Conservation (phyloP, 92 coral and sea anemone genomes). For the Parazoanthus atlanticus region DNA sequence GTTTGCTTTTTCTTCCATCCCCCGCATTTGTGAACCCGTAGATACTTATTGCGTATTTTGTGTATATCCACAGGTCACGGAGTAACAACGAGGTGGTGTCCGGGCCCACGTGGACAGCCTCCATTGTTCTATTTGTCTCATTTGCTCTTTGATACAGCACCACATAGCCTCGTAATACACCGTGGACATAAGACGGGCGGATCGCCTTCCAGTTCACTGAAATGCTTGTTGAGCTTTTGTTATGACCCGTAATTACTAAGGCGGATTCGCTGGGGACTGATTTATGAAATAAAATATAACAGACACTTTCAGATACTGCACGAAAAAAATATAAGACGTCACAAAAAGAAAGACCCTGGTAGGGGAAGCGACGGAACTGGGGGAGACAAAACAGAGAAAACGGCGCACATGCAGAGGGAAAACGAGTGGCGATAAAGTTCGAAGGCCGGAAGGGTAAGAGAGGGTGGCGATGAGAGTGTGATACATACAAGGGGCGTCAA, state of each 20-base stretch:
- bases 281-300: neutral
- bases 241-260: slow-evolving; percentile 57
- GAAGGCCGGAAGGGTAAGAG: neutral
- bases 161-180: slow-evolving; percentile 81
- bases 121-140: slow-evolving; percentile 58
- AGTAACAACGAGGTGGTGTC: slow-evolving; percentile 41
- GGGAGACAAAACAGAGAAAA: too few relatives aligned
- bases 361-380: neutral
- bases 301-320: neutral
- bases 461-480: too few relatives aligned
- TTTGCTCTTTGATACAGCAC: slow-evolving; percentile 68
- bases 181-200: slow-evolving; percentile 70
- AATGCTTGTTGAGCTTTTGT: slow-evolving; percentile 79
- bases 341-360: neutral
- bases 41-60: slow-evolving; percentile 73
- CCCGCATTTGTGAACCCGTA: slow-evolving; percentile 88
- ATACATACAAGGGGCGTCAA: too few relatives aligned
- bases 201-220: slow-evolving; percentile 78
- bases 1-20: slow-evolving; percentile 66
- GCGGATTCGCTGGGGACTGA: slow-evolving; percentile 87
- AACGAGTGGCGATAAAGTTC: neutral
- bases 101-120: slow-evolving; percentile 38
- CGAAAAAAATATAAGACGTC: neutral
- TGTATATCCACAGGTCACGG: slow-evolving; percentile 76
- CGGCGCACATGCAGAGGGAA: neutral